Base-by-base conservation (phyloP, 2,113 vertebrate genomes). In the Smithornis capensis region DNA sequence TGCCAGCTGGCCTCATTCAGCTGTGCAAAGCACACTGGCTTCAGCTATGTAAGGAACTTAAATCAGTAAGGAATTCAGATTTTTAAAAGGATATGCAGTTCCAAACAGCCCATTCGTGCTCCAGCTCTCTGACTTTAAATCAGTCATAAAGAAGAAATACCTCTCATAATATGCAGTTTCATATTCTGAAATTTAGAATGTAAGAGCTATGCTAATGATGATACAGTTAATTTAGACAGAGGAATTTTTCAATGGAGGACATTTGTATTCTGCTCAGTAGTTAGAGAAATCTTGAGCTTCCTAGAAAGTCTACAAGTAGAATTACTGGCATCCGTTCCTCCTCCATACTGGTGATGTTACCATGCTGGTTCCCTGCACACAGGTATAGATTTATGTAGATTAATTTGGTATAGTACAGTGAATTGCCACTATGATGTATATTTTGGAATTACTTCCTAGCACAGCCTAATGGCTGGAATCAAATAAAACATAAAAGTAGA, bases 401-500 rank as follows among this genome's bases (percentile, higher is more conserved):
- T 97, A 96, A 98, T 97, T 97, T 97, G 86, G 56, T 95, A 92
- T 60, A 95, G 85, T 95, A 96, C 55, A 92, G 73, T 86, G 97
- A 97, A 97, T 97, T 97, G 90, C 91, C 96, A 59, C 92, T 87
- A 29, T 96, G 94, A 97, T 96, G 93, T 96, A 91, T 97, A 96
- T 97, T 97, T 97, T 95, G 96, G 94, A 95, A 97, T 98, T 95
- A 96, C 95, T 97, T 98, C 93, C 95, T 97, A 96, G 94, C 94
- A 97, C 80, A 96, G 90, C 92, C 91, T 98, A 98, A 98, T 98
- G 96, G 96, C 94, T 97, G 89, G 88, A 98, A 98, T 98, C 96
- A 98, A 98, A 96, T 98, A 97, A 98, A 97, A 97, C 95, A 96
- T 97, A 98, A 97, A 98, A 98, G 91, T 96, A 95, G 96, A 95